Evolutionary conservation across 2,888 invertebrate genomes (phyloP), one percentile per base, ranked within the genome.

Genomic region (Xanthostigma xanthostigma): DNA sequence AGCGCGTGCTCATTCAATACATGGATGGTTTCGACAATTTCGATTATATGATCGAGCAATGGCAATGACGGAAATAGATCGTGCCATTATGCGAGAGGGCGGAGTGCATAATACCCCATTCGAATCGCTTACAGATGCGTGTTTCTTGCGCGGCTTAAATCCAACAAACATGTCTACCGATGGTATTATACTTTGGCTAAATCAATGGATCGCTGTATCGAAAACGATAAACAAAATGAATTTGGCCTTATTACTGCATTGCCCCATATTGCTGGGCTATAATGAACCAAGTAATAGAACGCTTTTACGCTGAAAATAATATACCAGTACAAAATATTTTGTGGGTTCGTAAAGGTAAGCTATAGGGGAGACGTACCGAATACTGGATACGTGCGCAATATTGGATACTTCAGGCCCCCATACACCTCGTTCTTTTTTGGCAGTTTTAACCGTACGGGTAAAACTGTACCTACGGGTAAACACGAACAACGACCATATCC

Each of bases 211-310:
- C 1, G 58, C 63, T 45, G 70, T 93, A 39, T 86, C 91, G 2
- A 61, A 71, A 50, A 63, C 74, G 51, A 62, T 82, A 1, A 77
- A 84, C 57, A 73, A 74, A 55, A 68, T 74, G 41, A 76, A 76
- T 53, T 76, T 81, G 54, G 88, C 89, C 0, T 67, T 91, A 46
- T 68, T 90, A 52, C 68, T 91, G 47, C 91, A 91, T 65, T 77
- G 81, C 57, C 90, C 91, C 14, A 75, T 91, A 59, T 73, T 92
- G 45, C 69, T 91, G 57, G 85, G 79, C 3, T 90, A 89, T 61
- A 91, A 90, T 64, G 81, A 87, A 61, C 83, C 86, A 0, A 84
- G 81, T 53, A 91, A 91, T 63, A 86, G 87, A 84, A 72, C 70
- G 4, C 63, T 84, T 43, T 65, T 73, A 53, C 70, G 72, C 57